These are phyloP conservation scores for Andrena cerasifolii DNA, from an alignment of 1,140 invertebrate genomes.

Conservation along the genomic window DNA sequence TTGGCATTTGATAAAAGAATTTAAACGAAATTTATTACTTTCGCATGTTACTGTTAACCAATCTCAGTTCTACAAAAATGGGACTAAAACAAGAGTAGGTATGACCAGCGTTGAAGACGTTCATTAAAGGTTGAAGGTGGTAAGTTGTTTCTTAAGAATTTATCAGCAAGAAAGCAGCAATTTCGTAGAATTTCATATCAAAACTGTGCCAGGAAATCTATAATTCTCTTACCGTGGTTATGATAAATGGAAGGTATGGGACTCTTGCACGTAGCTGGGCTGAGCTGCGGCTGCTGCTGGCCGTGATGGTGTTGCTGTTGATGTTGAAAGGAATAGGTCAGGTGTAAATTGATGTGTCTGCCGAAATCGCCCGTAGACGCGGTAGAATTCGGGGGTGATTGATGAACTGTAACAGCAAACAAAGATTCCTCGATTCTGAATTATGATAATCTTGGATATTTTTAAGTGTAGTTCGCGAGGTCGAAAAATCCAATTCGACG, in stretches of 20 bases:
- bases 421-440: not conserved
- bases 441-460: not conserved
- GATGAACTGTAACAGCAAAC: constrained; percentile 69
- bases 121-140: not conserved
- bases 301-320: constrained; percentile 81
- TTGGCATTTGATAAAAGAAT: too few species aligned
- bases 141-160: not conserved
- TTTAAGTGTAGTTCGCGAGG: not conserved
- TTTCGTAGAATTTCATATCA: not conserved
- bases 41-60: too few species aligned
- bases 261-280: constrained; percentile 74
- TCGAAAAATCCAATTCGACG: constrained; percentile 3
- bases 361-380: constrained; percentile 83
- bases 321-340: constrained; percentile 92
- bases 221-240: constrained; percentile 70
- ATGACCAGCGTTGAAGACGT: too few species aligned
- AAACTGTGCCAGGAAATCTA: not conserved
- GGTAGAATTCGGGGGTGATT: constrained; percentile 73
- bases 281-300: constrained; percentile 72
- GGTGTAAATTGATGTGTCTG: constrained; percentile 91
- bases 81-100: too few species aligned
- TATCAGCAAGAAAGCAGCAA: not conserved
- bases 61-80: too few species aligned
- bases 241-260: constrained; percentile 75
- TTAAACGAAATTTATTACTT: too few species aligned